Base-by-base conservation (phyloP, 1,140 invertebrate species). In the Caenorhabditis remanei region DNA sequence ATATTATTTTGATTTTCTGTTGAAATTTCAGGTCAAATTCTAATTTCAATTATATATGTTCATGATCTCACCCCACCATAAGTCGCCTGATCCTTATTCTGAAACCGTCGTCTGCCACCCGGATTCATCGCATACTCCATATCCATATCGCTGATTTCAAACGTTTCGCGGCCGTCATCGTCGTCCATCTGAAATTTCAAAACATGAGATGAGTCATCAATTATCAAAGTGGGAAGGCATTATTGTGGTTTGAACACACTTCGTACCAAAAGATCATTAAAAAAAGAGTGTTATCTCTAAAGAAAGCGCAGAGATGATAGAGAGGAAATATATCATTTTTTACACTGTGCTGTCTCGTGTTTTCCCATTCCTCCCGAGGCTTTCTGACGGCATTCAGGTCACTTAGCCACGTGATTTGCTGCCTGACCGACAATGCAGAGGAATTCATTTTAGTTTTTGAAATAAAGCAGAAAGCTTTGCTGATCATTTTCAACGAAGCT, bases 141-240 rank as follows among this genome's bases (percentile, higher is more conserved):
- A 89, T 94, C 93, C 85, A 91, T 85, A 55, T 93, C 93, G 83
- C 93, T 93, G n/a, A 94, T 90, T 88, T 93, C 93, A 92, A 94
- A 94, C 24, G 90, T 89, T 88, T 94, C 93, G 50, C 63, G 71
- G 0, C 90, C 90, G 21, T 90, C 90, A 14, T 89, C 89, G 83
- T 89, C 88, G 55, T 87, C 85, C 89, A 89, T 89, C 67, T 85
- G 67, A 67, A 50, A 87, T 55, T 40, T 53, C n/a, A 8, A 40
- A 84, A 48, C 40, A 58, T 58, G 4, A 58, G 5, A 40, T 63
- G 61, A 58, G 56, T 63, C 6, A 63, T 63, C 50, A 53, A 11
- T 63, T 40, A 9, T 32, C 21, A 63, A 63, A 19, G 6, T 11
- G 24, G n/a, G n/a, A 24, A 9, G 21, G 8, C 13, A 21, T 63